Base-by-base conservation (phyloP, 2,888 invertebrate species). In the Trisateles emortualis region DNA sequence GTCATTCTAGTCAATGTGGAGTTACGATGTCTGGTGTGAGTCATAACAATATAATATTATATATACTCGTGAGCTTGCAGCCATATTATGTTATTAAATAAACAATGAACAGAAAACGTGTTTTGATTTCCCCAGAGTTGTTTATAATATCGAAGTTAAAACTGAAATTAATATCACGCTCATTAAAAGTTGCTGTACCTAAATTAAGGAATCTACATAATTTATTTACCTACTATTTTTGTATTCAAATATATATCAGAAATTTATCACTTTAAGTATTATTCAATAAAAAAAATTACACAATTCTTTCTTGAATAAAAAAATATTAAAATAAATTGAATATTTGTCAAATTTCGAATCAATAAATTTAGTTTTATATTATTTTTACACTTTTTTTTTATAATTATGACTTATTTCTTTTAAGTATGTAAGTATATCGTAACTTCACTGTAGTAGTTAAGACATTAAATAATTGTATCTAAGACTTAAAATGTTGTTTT, bases 401-500 rank as follows among this genome's bases (percentile, higher is more conserved):
- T 29, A 10, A 10, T 10, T 29, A 10, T 32, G 13, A 14, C 33
- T 33, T 33, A 33, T 33, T 32, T 32, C 17, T 33, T 3, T n/a
- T n/a, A n/a, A n/a, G n/a, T n/a, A n/a, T n/a, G n/a, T 32, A 22
- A 35, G 2, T 36, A 36, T 35, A 42, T 60, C 62, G 65, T 62
- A 65, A 24, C 61, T 60, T 61, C 51, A 51, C 54, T 47, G 11
- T 33, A 33, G 29, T 14, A 14, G 24, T 29, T 46, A 52, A 29
- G 38, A 32, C 57, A 52, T 47, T 51, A 57, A 56, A 53, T 50
- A 61, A 66, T 62, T 64, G 75, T 72, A 79, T 75, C 66, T 76
- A 84, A 81, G 76, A 79, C 74, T 79, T 78, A 68, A 72, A 77
- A 62, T 75, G 77, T 81, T 83, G 79, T 84, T 86, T 86, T 81